phyloP scores from a whole-genome alignment of 1,140 invertebrate genomes.

The Batillaria attramentaria region DNA sequence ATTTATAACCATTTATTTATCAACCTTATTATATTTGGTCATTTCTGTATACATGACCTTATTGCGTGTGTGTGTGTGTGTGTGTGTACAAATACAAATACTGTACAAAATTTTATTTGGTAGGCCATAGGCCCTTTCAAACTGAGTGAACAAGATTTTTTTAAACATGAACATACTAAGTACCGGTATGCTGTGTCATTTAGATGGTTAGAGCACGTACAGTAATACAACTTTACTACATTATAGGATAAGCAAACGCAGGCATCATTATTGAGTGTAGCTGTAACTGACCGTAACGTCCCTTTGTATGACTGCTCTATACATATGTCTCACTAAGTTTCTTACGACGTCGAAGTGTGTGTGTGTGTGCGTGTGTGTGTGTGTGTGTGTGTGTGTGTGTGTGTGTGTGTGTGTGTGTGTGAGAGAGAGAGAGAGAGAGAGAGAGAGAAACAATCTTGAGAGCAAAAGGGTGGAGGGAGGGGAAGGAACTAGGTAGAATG shows the following conservation, averaged over 20 bases:
- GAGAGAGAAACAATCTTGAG: not conserved
- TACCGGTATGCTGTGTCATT: not conserved
- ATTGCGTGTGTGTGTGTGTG: not conserved
- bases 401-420: not conserved
- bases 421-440: not conserved
- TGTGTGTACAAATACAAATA: not conserved
- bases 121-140: too few relatives aligned
- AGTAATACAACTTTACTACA: not conserved
- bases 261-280: not conserved
- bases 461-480: not conserved
- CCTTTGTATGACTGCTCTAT: too few relatives aligned
- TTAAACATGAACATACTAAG: not conserved
- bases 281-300: not conserved
- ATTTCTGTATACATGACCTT: not conserved
- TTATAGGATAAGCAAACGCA: not conserved
- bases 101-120: not conserved
- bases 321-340: not conserved
- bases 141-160: too few relatives aligned
- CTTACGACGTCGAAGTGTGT: not conserved
- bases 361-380: not conserved
- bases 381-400: conserved; percentile 2
- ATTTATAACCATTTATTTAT: not conserved
- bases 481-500: not conserved
- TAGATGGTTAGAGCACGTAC: not conserved
- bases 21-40: not conserved